Conservation (phyloP, 2,113 vertebrate genomes). For the Bos javanicus region DNA sequence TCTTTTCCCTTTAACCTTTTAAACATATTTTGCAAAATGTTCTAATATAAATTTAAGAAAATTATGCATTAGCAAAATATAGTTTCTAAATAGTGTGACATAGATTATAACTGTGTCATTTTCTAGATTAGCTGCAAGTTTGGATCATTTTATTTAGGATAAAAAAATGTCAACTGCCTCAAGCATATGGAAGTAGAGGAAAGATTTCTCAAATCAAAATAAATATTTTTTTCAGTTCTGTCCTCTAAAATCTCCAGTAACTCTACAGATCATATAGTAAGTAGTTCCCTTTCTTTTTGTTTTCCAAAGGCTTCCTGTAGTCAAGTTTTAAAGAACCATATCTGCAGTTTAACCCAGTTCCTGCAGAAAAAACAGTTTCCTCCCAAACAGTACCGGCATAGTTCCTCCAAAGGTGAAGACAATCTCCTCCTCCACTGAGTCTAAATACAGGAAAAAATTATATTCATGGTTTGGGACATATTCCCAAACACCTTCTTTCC, state of each 20-base stretch:
- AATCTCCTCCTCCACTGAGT: not conserved
- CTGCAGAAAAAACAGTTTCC: not conserved
- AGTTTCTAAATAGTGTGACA: not conserved
- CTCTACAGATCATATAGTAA: not conserved
- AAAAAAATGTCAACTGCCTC: not conserved
- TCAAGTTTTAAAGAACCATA: not conserved
- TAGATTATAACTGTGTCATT: not conserved
- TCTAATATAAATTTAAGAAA: not conserved
- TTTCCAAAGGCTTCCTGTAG: not conserved
- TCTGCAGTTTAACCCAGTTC: not conserved
- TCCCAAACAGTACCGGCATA: not conserved
- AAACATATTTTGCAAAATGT: not conserved
- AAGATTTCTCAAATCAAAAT: not conserved
- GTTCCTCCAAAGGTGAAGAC: not conserved
- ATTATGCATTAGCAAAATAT: not conserved
- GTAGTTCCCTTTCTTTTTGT: not conserved
- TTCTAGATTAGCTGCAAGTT: not conserved
- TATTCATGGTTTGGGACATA: rapidly evolving
- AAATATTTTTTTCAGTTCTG: not conserved
- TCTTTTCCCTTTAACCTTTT: not conserved
- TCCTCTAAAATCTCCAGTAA: not conserved
- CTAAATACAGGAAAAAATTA: not conserved
- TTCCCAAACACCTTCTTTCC: not conserved
- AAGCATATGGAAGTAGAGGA: not conserved
- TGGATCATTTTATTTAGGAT: not conserved